Evolutionary conservation across 2,888 invertebrate genomes (phyloP).

Genomic region (Helobdella robusta): DNA sequence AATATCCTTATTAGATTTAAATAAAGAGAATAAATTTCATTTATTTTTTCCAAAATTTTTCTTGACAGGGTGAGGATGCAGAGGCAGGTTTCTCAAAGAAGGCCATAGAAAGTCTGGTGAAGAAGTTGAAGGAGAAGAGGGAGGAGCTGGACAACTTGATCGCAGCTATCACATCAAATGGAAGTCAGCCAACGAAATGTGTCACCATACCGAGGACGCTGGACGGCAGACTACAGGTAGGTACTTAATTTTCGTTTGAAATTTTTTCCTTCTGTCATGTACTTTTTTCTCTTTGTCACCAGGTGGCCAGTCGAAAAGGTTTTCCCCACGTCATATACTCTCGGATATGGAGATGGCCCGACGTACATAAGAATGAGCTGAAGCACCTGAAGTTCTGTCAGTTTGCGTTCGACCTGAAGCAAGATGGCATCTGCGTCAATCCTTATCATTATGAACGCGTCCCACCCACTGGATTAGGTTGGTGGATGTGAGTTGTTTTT

Average conservation of each 20-base stretch:
- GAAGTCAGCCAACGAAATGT: slow-evolving; percentile 93
- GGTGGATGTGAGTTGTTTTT: too few relatives aligned
- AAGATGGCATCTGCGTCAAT: slow-evolving; percentile 97
- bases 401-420: slow-evolving; percentile 96
- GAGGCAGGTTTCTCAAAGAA: slow-evolving; percentile 87
- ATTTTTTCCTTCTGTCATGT: not conserved
- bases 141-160: slow-evolving; percentile 95
- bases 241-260: not conserved
- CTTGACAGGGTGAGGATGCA: slow-evolving; percentile 85
- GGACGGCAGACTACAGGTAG: slow-evolving; percentile 89
- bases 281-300: too few relatives aligned
- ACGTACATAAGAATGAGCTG: slow-evolving; percentile 95
- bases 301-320: slow-evolving; percentile 96
- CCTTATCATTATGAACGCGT: slow-evolving; percentile 98
- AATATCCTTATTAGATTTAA: too few relatives aligned
- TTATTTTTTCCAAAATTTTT: too few relatives aligned
- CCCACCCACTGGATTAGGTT: slow-evolving; percentile 86
- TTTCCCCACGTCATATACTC: slow-evolving; percentile 99
- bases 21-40: too few relatives aligned
- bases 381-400: slow-evolving; percentile 96
- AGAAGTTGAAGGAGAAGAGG: slow-evolving; percentile 95
- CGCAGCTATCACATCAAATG: slow-evolving; percentile 97
- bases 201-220: slow-evolving; percentile 96
- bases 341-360: slow-evolving; percentile 97
- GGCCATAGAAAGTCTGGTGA: slow-evolving; percentile 95